Evolutionary conservation across 2,888 invertebrate species (phyloP).

Genomic region (Tetropium fuscum): DNA sequence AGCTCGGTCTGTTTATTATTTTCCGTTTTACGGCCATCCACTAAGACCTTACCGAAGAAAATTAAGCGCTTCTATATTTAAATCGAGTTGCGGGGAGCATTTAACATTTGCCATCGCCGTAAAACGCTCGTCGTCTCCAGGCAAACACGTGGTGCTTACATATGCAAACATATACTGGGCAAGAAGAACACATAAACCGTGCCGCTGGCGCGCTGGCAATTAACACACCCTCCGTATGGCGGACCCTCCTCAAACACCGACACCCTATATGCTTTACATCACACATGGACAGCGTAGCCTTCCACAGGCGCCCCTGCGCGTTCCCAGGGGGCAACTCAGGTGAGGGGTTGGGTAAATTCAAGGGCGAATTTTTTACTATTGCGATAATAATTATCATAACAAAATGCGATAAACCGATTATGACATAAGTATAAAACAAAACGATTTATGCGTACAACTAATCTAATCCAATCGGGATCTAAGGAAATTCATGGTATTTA

Average conservation of each 20-base stretch:
- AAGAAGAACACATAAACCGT: constrained; percentile 37
- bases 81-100: constrained; percentile 33
- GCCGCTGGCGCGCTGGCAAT: constrained; percentile 54
- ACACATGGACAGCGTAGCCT: constrained; percentile 37
- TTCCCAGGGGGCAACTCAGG: no score
- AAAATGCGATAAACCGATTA: no score
- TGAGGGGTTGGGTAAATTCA: no score
- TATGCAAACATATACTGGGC: constrained; percentile 53
- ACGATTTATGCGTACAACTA: no score
- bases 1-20: not conserved
- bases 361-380: no score
- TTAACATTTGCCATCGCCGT: constrained; percentile 27
- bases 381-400: no score
- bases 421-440: no score
- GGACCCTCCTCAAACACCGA: constrained; percentile 56
- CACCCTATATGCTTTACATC: constrained; percentile 44
- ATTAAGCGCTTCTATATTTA: constrained; percentile 34
- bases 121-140: constrained; percentile 37
- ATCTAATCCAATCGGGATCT: no score
- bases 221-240: constrained; percentile 58
- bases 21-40: not conserved
- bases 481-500: no score
- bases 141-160: constrained; percentile 56
- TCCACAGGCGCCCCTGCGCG: not conserved
- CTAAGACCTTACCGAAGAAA: constrained; percentile 10